Conservation (phyloP, 30 jellyfish, hydroid and myxozoan species). For the Pseudorhiza aurosa region DNA sequence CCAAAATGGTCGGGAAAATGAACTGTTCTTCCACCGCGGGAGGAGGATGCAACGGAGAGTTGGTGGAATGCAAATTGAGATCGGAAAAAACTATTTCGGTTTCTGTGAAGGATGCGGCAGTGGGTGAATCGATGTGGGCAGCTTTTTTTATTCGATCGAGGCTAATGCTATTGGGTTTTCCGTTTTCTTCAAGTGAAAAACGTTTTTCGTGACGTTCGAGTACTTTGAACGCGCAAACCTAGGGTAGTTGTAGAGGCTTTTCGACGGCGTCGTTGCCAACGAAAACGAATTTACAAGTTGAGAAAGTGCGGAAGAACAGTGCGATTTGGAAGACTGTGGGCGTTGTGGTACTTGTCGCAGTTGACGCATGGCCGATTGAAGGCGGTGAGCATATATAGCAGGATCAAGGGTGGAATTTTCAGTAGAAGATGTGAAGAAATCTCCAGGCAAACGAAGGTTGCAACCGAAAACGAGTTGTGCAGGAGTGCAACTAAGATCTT, state of each 20-base stretch:
- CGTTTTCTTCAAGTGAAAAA: neutral
- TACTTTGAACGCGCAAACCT: neutral
- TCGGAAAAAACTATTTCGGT: too few relatives aligned
- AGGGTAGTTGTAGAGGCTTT: neutral
- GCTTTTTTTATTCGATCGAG: slow-evolving; percentile 1
- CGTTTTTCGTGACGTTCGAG: neutral
- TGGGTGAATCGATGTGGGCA: slow-evolving; percentile 3
- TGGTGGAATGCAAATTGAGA: too few relatives aligned
- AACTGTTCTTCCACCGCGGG: too few relatives aligned
- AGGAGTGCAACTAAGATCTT: slow-evolving; percentile 9
- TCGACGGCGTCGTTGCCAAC: neutral
- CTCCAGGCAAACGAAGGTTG: slow-evolving; percentile 6
- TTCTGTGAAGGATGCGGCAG: slow-evolving; percentile 1
- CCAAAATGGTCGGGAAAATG: too few relatives aligned
- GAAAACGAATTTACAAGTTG: slow-evolving; percentile 3
- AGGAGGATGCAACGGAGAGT: too few relatives aligned
- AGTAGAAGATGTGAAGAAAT: neutral
- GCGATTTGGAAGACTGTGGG: neutral
- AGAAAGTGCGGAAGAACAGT: neutral
- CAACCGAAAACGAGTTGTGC: slow-evolving; percentile 21
- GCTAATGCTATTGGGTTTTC: neutral
- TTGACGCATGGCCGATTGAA: slow-evolving; percentile 5
- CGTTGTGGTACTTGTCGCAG: neutral
- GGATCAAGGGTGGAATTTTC: slow-evolving; percentile 7
- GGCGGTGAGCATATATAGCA: slow-evolving; percentile 2